A percentile compares a stretch with the other conserved stretches of the same genome.
Conservation (phyloP, 1,140 invertebrate genomes). For the Drosophila mauritiana region DNA sequence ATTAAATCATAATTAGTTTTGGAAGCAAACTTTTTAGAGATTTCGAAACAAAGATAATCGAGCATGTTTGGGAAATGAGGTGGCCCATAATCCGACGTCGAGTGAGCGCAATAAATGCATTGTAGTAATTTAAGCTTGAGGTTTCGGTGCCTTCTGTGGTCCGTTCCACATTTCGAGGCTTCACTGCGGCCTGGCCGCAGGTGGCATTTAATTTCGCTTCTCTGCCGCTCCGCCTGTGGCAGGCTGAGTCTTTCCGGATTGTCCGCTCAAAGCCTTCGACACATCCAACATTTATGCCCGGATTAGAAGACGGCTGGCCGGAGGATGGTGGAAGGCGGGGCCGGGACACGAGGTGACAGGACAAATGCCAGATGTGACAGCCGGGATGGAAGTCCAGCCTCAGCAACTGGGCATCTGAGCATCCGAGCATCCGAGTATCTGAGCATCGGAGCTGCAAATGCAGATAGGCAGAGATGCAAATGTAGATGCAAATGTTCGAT, state of each 20-base stretch:
- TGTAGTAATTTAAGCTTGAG: too few relatives aligned
- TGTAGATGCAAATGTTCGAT: slow-evolving; percentile 20
- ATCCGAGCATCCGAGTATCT: too few relatives aligned
- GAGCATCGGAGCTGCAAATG: not conserved
- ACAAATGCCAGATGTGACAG: slow-evolving; percentile 47
- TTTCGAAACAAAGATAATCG: too few relatives aligned
- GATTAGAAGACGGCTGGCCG: slow-evolving; percentile 35
- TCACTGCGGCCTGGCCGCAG: slow-evolving; percentile 33
- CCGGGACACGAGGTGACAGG: slow-evolving; percentile 15
- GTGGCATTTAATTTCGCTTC: slow-evolving; percentile 47
- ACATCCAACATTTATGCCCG: slow-evolving; percentile 68
- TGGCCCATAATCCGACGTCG: too few relatives aligned
- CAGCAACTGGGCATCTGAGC: slow-evolving; percentile 2
- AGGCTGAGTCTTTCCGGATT: slow-evolving; percentile 16
- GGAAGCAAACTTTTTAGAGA: too few relatives aligned
- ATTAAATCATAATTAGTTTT: too few relatives aligned
- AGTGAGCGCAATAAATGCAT: too few relatives aligned
- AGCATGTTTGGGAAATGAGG: too few relatives aligned
- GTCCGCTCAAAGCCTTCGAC: slow-evolving; percentile 60
- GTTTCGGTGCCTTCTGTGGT: too few relatives aligned
- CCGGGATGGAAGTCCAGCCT: slow-evolving; percentile 11
- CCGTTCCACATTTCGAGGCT: not conserved
- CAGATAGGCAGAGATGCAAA: not conserved
- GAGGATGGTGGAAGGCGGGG: not conserved
- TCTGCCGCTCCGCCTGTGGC: slow-evolving; percentile 26